Conservation (phyloP, 2,797 vertebrate genomes). For the Calcarius lapponicus region DNA sequence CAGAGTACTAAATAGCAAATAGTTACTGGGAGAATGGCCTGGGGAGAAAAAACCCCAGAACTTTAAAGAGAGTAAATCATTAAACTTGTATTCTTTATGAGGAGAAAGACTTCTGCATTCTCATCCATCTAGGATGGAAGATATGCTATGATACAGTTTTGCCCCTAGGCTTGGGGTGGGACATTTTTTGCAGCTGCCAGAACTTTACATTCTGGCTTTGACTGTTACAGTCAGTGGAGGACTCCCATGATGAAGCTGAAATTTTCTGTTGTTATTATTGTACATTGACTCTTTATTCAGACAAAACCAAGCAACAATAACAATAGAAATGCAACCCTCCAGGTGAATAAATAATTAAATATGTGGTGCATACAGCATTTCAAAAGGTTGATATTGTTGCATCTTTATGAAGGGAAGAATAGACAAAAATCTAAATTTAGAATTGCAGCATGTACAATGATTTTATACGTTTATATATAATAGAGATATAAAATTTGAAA, state of each 20-base stretch:
- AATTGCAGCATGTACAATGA: neutral
- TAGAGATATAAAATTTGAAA: neutral
- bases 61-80: neutral
- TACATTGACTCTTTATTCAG: neutral
- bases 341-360: neutral
- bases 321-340: neutral
- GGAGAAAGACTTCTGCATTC: neutral
- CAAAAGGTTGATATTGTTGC: neutral
- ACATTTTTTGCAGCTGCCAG: neutral
- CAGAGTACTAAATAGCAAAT: neutral
- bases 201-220: neutral
- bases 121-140: neutral
- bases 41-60: rapidly evolving
- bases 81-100: neutral
- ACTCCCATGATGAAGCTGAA: neutral
- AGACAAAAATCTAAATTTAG: neutral
- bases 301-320: neutral
- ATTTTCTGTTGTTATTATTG: neutral
- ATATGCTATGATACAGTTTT: neutral
- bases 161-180: neutral
- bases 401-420: neutral
- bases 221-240: neutral
- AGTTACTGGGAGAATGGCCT: neutral
- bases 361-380: neutral
- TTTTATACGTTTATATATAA: neutral